Percentiles rank a stretch among this genome's conserved stretches.
Evolutionary conservation across 2,888 invertebrate genomes (phyloP).

Genomic region (Eupithecia pulchellata): DNA sequence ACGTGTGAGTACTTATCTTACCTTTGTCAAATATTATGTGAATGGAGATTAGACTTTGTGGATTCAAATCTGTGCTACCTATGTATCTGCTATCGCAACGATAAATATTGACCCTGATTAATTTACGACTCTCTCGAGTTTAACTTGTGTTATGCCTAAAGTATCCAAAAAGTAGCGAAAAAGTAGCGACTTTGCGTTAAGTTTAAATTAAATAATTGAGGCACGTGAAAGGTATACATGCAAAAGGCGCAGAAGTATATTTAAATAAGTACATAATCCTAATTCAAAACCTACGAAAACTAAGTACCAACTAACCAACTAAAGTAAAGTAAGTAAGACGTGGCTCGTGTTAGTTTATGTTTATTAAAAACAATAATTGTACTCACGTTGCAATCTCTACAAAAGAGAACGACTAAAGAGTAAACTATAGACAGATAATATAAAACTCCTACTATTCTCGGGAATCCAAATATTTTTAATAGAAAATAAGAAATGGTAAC

Average conservation of each 20-base stretch:
- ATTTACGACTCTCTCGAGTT: slow-evolving; percentile 28
- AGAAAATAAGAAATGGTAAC: background rate
- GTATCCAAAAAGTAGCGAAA: background rate
- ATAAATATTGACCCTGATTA: slow-evolving; percentile 37
- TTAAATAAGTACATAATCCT: background rate
- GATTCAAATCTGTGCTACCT: slow-evolving; percentile 26
- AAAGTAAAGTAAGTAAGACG: too few relatives aligned
- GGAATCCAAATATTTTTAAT: too few relatives aligned
- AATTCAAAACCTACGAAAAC: too few relatives aligned
- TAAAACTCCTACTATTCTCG: background rate
- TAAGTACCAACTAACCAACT: too few relatives aligned
- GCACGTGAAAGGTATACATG: background rate
- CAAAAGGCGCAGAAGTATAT: background rate
- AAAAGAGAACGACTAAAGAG: too few relatives aligned
- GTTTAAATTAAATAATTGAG: background rate
- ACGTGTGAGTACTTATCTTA: slow-evolving; percentile 4
- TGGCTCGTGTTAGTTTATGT: background rate
- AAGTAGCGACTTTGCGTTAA: background rate
- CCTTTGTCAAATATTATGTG: slow-evolving; percentile 35
- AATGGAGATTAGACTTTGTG: slow-evolving; percentile 32
- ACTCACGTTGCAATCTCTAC: too few relatives aligned
- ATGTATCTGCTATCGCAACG: slow-evolving; percentile 37
- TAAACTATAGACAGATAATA: background rate
- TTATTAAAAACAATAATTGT: background rate
- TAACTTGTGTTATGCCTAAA: background rate